phyloP scores from a whole-genome alignment of 2,888 invertebrate genomes.

The Pelosia muscerda region DNA sequence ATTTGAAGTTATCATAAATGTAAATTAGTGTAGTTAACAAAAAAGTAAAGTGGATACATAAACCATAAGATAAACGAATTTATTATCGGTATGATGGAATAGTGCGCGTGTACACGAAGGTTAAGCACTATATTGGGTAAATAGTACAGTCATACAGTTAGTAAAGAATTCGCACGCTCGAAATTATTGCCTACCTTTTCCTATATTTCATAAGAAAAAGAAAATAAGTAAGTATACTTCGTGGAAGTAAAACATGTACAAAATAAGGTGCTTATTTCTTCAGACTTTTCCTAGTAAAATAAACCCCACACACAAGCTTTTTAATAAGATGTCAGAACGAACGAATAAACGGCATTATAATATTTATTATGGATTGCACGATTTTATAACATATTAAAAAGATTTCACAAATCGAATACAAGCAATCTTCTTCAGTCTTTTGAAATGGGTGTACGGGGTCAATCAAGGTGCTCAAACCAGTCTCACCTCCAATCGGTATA shows the following conservation, averaged over 20 bases:
- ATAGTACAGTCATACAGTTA: background rate
- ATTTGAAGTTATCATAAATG: too few relatives aligned
- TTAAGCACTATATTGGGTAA: background rate
- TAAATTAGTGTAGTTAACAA: too few relatives aligned
- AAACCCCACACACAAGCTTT: slow-evolving; percentile 11
- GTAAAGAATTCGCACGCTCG: background rate
- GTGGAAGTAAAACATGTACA: background rate
- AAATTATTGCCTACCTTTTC: slow-evolving; percentile 1
- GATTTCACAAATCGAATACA: background rate
- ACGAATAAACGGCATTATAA: background rate
- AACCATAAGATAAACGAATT: background rate
- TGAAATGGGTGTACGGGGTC: too few relatives aligned
- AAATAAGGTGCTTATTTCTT: background rate
- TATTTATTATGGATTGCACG: background rate
- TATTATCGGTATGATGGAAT: background rate
- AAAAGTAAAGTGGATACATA: background rate
- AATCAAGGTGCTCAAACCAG: too few relatives aligned
- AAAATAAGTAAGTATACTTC: background rate
- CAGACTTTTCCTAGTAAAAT: background rate
- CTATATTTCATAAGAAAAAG: background rate
- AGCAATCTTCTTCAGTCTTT: too few relatives aligned
- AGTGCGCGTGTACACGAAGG: background rate
- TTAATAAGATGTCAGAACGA: slow-evolving; percentile 16
- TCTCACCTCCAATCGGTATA: too few relatives aligned
- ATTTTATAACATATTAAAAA: background rate